Conservation (phyloP, 2,797 vertebrate species). For the Phalanger gymnotis region DNA sequence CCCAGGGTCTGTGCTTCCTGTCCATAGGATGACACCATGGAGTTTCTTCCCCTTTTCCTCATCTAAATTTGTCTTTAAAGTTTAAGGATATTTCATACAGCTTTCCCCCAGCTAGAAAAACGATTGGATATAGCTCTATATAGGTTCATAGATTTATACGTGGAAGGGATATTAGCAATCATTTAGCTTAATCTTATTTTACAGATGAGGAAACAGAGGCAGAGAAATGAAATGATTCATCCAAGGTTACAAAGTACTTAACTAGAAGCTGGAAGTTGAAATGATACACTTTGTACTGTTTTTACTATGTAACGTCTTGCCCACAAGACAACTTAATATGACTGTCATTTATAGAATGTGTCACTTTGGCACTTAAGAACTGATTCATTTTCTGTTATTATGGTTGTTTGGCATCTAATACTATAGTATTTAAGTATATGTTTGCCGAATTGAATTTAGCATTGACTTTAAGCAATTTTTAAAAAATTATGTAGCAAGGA, state of each 20-base stretch:
- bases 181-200: not conserved
- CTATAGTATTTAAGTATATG: not conserved
- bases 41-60: not conserved
- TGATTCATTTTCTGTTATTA: not conserved
- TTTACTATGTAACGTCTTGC: not conserved
- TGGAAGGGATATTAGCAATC: not conserved
- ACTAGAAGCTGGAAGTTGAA: not conserved
- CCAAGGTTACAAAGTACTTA: not conserved
- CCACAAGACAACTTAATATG: not conserved
- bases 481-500: not conserved
- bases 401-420: not conserved
- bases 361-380: not conserved
- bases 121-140: not conserved
- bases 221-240: not conserved
- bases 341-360: not conserved
- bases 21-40: not conserved
- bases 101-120: not conserved
- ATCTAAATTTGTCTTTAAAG: not conserved
- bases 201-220: not conserved
- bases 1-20: not conserved
- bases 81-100: not conserved
- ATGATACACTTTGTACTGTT: not conserved
- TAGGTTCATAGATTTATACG: not conserved
- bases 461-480: not conserved
- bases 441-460: not conserved